phyloP scores from a whole-genome alignment of 1,140 invertebrate genomes.

The Hylyphantes graminicola region DNA sequence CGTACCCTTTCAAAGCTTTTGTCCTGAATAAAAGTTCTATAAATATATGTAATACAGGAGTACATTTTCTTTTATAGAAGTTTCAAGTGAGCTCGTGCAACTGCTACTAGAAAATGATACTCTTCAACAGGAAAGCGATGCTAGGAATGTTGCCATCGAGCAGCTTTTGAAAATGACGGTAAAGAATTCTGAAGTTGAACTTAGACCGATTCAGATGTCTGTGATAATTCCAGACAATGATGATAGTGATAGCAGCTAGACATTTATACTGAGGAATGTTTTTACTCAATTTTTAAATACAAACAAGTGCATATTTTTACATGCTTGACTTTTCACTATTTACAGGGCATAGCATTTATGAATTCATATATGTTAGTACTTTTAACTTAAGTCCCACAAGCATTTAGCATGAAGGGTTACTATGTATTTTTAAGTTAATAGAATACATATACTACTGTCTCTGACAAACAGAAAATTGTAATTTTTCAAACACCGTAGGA shows the following conservation, averaged over 20 bases:
- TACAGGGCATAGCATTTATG: too few species aligned
- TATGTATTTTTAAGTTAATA: too few species aligned
- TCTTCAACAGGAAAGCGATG: conserved; percentile 49
- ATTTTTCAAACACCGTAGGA: too few species aligned
- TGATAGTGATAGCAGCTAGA: conserved; percentile 26
- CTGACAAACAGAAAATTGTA: too few species aligned
- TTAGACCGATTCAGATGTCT: conserved; percentile 45
- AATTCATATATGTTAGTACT: too few species aligned
- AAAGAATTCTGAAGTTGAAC: conserved; percentile 38
- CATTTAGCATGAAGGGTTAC: too few species aligned
- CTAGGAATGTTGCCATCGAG: conserved; percentile 50
- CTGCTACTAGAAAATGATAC: conserved; percentile 49
- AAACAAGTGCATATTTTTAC: conserved; percentile 25
- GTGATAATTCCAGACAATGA: conserved; percentile 30
- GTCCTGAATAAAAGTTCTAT: too few species aligned
- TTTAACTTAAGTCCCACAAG: too few species aligned
- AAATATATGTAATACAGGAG: too few species aligned
- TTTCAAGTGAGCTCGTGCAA: conserved; percentile 38
- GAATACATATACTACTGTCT: too few species aligned
- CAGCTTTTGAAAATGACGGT: conserved; percentile 47
- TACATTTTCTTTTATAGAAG: conserved; percentile 24
- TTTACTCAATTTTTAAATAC: conserved; percentile 16
- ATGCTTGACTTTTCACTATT: conserved; percentile 27
- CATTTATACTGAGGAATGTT: background rate
- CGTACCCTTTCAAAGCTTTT: too few species aligned